Evolutionary conservation across 2,797 vertebrate genomes (phyloP).

Genomic region (Alosa sapidissima): DNA sequence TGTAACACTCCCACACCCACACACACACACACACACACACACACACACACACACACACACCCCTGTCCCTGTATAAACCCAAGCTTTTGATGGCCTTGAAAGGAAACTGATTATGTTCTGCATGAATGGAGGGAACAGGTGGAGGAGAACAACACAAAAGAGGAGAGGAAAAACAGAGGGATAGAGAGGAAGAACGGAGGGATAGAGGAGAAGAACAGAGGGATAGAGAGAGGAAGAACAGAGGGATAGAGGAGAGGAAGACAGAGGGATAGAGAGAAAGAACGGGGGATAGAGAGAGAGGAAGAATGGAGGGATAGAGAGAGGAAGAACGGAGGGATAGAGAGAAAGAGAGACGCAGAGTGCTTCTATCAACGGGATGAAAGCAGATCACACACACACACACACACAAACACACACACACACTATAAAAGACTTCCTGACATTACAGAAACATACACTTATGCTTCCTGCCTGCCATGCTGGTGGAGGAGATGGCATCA

Average conservation of each 20-base stretch:
- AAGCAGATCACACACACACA: slow-evolving; percentile 39
- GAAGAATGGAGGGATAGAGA: background rate
- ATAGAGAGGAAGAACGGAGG: slow-evolving; percentile 13
- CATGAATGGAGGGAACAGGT: slow-evolving; percentile 57
- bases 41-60: slow-evolving; percentile 24
- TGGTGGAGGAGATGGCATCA: slow-evolving; percentile 76
- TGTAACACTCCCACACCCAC: background rate
- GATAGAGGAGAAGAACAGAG: slow-evolving; percentile 50
- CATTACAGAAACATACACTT: slow-evolving; percentile 43
- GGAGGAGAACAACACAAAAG: slow-evolving; percentile 48
- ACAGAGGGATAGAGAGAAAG: slow-evolving; percentile 59
- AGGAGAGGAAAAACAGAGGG: slow-evolving; percentile 38
- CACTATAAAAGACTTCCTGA: slow-evolving; percentile 53
- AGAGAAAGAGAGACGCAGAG: slow-evolving; percentile 35
- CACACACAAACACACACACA: slow-evolving; percentile 14
- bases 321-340: slow-evolving; percentile 34
- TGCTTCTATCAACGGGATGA: slow-evolving; percentile 36
- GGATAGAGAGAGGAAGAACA: slow-evolving; percentile 27
- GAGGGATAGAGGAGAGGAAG: slow-evolving; percentile 22
- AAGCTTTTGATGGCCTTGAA: slow-evolving; percentile 32
- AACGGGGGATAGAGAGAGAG: background rate
- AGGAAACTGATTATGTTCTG: slow-evolving; percentile 61
- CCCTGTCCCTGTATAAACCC: slow-evolving; percentile 8
- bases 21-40: background rate
- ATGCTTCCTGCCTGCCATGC: slow-evolving; percentile 83